Conservation (phyloP, 2,113 vertebrate genomes). For the Tauraco erythrolophus region DNA sequence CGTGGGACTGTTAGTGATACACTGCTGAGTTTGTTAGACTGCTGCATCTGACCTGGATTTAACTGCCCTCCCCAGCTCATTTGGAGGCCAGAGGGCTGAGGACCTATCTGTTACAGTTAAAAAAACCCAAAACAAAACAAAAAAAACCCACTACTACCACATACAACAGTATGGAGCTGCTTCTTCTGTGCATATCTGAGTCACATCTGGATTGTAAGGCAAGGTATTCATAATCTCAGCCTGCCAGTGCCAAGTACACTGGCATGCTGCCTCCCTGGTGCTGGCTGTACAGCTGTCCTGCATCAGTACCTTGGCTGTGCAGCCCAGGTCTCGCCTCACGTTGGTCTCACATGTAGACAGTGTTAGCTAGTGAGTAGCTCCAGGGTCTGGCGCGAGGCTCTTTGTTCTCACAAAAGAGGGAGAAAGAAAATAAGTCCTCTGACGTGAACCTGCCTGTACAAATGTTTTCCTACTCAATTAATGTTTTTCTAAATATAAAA, state of each 20-base stretch:
- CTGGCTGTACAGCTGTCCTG: background rate
- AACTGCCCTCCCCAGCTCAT: background rate
- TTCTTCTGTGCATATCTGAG: background rate
- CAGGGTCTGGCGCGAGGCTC: background rate
- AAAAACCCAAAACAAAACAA: no score
- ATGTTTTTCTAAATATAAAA: constrained; percentile 44
- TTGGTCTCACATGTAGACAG: background rate
- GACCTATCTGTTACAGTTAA: background rate
- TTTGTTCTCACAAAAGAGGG: background rate
- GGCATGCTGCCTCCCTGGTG: background rate
- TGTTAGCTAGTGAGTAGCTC: background rate
- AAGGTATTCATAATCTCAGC: background rate
- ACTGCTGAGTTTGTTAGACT: background rate
- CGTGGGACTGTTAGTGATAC: background rate
- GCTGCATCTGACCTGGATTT: background rate
- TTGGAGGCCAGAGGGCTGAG: background rate
- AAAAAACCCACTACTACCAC: background rate
- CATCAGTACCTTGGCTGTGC: background rate
- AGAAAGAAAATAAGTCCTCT: constrained; percentile 31
- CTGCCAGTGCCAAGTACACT: background rate
- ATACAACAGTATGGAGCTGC: background rate
- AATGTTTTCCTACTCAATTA: constrained; percentile 36
- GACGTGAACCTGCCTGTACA: constrained; percentile 26
- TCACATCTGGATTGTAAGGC: background rate
- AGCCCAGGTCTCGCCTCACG: background rate